Evolutionary conservation across 2,113 vertebrate genomes (phyloP), one percentile per base, ranked within the genome.

Genomic region (Columbina picui): DNA sequence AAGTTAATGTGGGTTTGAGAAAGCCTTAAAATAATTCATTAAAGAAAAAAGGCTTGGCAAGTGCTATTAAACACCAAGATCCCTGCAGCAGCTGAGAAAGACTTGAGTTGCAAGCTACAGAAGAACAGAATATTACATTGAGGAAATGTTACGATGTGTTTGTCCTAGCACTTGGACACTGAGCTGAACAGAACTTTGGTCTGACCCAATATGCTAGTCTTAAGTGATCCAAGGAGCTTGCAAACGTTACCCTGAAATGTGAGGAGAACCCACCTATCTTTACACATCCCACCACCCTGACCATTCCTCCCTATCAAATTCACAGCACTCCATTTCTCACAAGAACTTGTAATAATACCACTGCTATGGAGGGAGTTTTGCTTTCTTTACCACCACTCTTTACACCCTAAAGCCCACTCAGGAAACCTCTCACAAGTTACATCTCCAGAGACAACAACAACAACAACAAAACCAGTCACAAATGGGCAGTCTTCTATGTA

Each of bases 151-250:
- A 8, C 29, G 34, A 41, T 2, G 7, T 4, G 12, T 34, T 25
- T n/a, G 16, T 6, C 38, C 17, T 34, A 64, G 21, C 22, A n/a
- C 26, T 30, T 0, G 1, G 32, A 73, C 25, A n/a, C 22, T 9
- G 11, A 68, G 47, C 47, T 85, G 21, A 80, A 76, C 2, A 32
- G 19, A 36, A 53, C 27, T 30, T 60, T 9, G 7, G 53, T 29
- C 36, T 77, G 36, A 83, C 5, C 11, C 22, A 7, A 0, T 15
- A 41, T 6, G 0, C 18, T 30, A 78, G 56, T 39, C 25, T 77
- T 25, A 45, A 2, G 14, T 39, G 27, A 74, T 27, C 55, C 36
- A 89, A 53, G 10, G 5, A 60, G 25, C 11, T 83, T 78, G 41
- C 8, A 74, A 92, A 77, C 10, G 5, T 57, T n/a, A 53, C 5